Evolutionary conservation across 2,888 invertebrate species (phyloP).

Genomic region (Spatulosminthurus flaviceps): DNA sequence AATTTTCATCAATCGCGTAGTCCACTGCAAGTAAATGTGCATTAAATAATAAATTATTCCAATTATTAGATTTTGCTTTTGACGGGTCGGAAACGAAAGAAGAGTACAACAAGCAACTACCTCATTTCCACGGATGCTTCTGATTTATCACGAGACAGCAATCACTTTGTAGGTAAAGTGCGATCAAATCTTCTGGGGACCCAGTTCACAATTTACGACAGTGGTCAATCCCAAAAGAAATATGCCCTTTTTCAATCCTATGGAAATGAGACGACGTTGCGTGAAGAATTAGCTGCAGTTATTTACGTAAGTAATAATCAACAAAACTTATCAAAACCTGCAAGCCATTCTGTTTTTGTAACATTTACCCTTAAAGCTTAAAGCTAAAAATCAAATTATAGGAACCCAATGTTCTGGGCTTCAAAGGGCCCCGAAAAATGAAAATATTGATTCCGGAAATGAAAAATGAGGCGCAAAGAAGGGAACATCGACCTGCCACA

Average conservation of each 20-base stretch:
- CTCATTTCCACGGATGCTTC: slow-evolving; percentile 97
- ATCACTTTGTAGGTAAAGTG: slow-evolving; percentile 93
- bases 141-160: slow-evolving; percentile 89
- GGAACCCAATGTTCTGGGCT: slow-evolving; percentile 98
- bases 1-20: background rate
- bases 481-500: slow-evolving; percentile 85
- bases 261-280: slow-evolving; percentile 55
- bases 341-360: too few species aligned
- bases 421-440: slow-evolving; percentile 99
- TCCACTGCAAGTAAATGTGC: too few species aligned
- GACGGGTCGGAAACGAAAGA: slow-evolving; percentile 93
- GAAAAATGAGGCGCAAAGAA: slow-evolving; percentile 87
- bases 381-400: slow-evolving; percentile 66
- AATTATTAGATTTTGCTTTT: slow-evolving; percentile 72
- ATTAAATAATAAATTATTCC: background rate
- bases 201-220: slow-evolving; percentile 94
- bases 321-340: too few species aligned
- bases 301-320: slow-evolving; percentile 80
- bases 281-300: slow-evolving; percentile 91
- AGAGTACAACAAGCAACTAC: slow-evolving; percentile 97
- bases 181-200: slow-evolving; percentile 96
- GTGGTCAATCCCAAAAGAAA: slow-evolving; percentile 72
- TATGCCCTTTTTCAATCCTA: slow-evolving; percentile 31
- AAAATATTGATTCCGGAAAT: slow-evolving; percentile 97
- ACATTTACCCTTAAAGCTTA: too few species aligned